Conservation (phyloP, 2,888 invertebrate genomes). For the Acanthacorydalis orientalis region DNA sequence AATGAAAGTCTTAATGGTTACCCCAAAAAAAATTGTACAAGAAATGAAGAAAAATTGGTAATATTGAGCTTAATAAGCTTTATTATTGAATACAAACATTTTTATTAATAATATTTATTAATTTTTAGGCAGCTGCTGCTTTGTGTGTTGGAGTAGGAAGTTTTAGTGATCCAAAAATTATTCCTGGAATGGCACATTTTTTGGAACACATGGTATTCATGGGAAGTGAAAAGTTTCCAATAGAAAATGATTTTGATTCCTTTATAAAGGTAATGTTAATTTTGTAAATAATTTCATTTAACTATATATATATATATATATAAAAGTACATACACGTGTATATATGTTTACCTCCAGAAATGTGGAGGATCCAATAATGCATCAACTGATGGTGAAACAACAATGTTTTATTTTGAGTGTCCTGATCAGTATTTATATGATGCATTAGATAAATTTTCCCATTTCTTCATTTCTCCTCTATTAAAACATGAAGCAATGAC, state of each 20-base stretch:
- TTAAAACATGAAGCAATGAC: conserved; percentile 74
- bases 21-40: conserved; percentile 17
- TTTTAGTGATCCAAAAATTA: conserved; percentile 59
- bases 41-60: conserved; percentile 19
- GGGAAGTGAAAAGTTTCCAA: conserved; percentile 79
- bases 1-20: conserved; percentile 12
- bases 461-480: conserved; percentile 74
- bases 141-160: conserved; percentile 60
- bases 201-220: conserved; percentile 89
- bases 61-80: conserved; percentile 8
- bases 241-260: conserved; percentile 71
- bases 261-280: conserved; percentile 41
- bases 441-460: conserved; percentile 73
- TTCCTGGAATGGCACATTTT: conserved; percentile 72
- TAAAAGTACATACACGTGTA: too few species aligned
- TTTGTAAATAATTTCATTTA: not conserved
- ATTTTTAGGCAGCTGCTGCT: conserved; percentile 49
- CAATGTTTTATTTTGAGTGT: conserved; percentile 79
- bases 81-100: not conserved
- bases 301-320: too few species aligned
- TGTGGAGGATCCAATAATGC: conserved; percentile 79
- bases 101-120: not conserved
- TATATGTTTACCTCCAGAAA: conserved; percentile 30
- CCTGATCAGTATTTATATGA: conserved; percentile 59
- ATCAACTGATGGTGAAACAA: conserved; percentile 72